These are phyloP conservation scores for Machaerirhynchus nigripectus DNA, from an alignment of 2,113 vertebrate species.

Conservation along the genomic window DNA sequence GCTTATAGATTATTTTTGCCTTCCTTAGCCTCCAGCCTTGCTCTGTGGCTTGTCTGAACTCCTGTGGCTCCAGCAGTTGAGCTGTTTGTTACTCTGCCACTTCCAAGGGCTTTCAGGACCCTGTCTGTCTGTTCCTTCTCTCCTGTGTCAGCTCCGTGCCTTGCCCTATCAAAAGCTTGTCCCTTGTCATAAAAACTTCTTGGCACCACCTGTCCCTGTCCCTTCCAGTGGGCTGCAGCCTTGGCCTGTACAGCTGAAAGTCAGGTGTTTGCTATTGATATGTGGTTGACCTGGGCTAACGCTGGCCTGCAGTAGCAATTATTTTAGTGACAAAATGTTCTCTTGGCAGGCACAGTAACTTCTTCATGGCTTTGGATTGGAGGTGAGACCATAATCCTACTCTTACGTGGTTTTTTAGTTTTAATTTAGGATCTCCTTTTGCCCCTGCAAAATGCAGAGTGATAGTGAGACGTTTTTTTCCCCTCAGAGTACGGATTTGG, in stretches of 20 bases:
- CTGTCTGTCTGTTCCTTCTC: not conserved
- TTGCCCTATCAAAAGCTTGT: not conserved
- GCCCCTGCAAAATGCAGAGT: not conserved
- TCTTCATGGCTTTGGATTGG: not conserved
- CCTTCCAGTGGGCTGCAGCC: not conserved
- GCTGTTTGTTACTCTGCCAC: not conserved
- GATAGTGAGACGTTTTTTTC: not conserved
- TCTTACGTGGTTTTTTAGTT: not conserved
- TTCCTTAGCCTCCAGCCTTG: not conserved
- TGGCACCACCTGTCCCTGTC: not conserved
- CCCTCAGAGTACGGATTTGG: not conserved
- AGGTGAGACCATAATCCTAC: not conserved
- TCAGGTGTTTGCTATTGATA: not conserved
- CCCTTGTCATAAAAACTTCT: not conserved
- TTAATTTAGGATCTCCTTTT: not conserved
- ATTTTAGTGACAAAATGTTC: not conserved
- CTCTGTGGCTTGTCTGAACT: not conserved
- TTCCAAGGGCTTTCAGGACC: not conserved
- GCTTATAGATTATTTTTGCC: not conserved
- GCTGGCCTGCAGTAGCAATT: not conserved
- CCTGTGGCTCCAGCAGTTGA: accelerated
- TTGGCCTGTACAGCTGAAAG: not conserved
- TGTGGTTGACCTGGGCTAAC: accelerated
- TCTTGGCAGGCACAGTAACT: not conserved
- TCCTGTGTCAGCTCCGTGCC: not conserved